These are phyloP conservation scores for Carduelis carduelis DNA, from an alignment of 2,797 vertebrate genomes.

Conservation along the genomic window DNA sequence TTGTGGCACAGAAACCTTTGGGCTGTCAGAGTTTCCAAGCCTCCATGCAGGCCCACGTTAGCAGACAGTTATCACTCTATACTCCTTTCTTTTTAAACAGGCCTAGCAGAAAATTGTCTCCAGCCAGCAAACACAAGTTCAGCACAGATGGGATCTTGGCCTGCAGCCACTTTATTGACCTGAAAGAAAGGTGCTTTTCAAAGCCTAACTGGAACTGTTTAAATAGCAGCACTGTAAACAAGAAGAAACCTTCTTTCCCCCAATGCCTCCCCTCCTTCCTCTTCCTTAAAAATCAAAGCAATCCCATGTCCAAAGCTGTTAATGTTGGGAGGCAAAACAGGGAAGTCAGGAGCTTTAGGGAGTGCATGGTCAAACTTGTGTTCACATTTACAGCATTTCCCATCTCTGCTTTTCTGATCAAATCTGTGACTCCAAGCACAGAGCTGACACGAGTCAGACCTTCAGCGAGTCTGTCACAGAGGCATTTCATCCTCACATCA, in stretches of 20 bases:
- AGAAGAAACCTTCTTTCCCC: background rate
- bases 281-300: background rate
- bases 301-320: background rate
- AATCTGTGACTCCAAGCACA: background rate
- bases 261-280: accelerated
- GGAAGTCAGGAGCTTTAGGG: background rate
- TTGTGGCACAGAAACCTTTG: background rate
- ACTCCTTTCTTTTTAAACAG: background rate
- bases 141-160: constrained; percentile 29
- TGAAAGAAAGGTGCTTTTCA: constrained; percentile 26
- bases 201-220: background rate
- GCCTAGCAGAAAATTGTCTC: background rate
- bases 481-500: background rate
- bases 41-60: background rate
- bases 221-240: background rate
- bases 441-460: background rate
- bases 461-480: background rate
- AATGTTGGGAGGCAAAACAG: background rate
- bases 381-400: background rate
- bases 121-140: background rate
- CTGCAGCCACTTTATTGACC: constrained; percentile 36
- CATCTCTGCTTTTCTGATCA: background rate
- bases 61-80: background rate
- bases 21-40: background rate
- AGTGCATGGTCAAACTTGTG: background rate